Evolutionary conservation across 2,888 invertebrate genomes (phyloP), one percentile per base, ranked within the genome.

Genomic region (Seira sanloemensis): DNA sequence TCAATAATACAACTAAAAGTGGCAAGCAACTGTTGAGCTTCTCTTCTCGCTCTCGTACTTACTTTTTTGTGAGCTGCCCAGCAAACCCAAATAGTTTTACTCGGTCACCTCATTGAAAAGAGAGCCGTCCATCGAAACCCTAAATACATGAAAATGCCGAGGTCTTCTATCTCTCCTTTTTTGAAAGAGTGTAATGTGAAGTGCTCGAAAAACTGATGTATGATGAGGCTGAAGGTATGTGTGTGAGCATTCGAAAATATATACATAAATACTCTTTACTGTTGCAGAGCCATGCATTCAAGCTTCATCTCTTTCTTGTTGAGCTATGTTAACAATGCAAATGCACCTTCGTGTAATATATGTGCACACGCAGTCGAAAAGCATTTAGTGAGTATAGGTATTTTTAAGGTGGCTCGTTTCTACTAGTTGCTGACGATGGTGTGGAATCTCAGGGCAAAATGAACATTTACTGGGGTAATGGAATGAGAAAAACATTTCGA

Each of bases 41-140:
- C 72, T 23, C 37, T 37, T 37, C 37, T 37, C 37, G 37, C 37
- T 37, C 12, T 50, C n/a, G 50, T 50, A 18, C 50, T 50, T 7
- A 65, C 73, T 65, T 65, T 62, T 18, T 37, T 67, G 65, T 66
- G 46, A 21, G 73, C 62, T 78, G 68, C 78, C 78, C 85, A 81
- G 80, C 74, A 85, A 85, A 85, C 86, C 84, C 81, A 86, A 87
- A 87, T 87, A 87, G 87, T 87, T 87, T 87, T 86, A 87, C 87
- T 87, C 87, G 88, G 88, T 88, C 88, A 88, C 86, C 88, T 87
- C 86, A 86, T 87, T 86, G 86, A 87, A 78, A 78, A 69, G 72
- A 67, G 77, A 72, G 67, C 67, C 73, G 68, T 82, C 73, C 77
- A 50, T 81, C 76, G 71, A 78, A 69, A n/a, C 19, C 78, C 69